phyloP scores from a whole-genome alignment of 2,888 invertebrate genomes.

The Tenthredo distinguenda region DNA sequence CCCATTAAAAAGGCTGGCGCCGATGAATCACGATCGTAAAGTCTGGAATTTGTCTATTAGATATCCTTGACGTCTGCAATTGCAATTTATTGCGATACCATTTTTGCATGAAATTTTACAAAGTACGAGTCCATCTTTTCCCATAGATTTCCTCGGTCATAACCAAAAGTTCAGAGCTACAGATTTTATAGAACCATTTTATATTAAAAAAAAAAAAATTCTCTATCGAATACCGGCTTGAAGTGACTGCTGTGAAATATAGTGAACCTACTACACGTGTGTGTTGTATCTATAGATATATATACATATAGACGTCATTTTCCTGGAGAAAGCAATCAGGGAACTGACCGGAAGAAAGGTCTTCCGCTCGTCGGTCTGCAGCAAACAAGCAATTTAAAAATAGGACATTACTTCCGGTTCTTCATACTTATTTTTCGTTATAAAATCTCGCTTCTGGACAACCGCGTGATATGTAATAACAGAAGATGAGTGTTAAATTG shows the following conservation, averaged over 20 bases:
- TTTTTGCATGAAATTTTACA: background rate
- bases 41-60: slow-evolving; percentile 51
- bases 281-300: background rate
- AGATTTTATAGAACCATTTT: background rate
- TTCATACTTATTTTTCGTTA: background rate
- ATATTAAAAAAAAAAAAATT: background rate
- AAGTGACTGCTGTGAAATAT: background rate
- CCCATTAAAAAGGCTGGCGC: slow-evolving; percentile 61
- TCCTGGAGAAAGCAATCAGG: slow-evolving; percentile 48
- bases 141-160: background rate
- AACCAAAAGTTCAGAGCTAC: background rate
- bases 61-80: slow-evolving; percentile 44
- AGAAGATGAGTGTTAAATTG: background rate
- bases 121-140: background rate
- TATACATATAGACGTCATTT: slow-evolving; percentile 26
- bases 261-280: background rate
- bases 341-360: slow-evolving; percentile 52
- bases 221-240: background rate
- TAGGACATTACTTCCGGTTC: slow-evolving; percentile 43
- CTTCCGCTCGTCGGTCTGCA: slow-evolving; percentile 37
- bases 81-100: background rate
- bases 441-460: background rate
- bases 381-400: slow-evolving; percentile 48
- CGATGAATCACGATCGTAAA: slow-evolving; percentile 61
- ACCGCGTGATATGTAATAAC: background rate